Evolutionary conservation across 2,888 invertebrate genomes (phyloP), one percentile per base, ranked within the genome.

Genomic region (Brachypalpus laphriformis): DNA sequence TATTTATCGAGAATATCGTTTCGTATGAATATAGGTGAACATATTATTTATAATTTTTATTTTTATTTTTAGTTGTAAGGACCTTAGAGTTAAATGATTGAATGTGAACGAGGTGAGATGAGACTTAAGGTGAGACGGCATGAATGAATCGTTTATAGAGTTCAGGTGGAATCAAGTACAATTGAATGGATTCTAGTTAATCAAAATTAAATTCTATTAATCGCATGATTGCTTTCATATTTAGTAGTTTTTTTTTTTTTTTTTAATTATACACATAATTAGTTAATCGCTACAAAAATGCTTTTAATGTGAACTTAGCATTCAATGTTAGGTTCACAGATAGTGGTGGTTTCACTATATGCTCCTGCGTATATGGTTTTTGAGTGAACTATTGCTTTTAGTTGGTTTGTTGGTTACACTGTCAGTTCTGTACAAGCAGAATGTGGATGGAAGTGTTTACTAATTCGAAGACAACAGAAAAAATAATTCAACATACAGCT

Each of bases 81-180:
- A 2, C 18, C 37, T 75, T 28, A 63, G n/a, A 28, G 25, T 61
- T 47, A 74, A 54, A 61, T 75, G 75, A 70, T 77, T 71, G 66
- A 56, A 28, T 68, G 34, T 57, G 54, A 66, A 74, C 74, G 72
- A 78, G 65, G 72, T 77, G 68, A 40, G 40, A 74, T 72, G 37
- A 72, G 68, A 28, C 31, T 49, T 66, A 47, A 45, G 56, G 68
- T 82, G 72, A 54, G 72, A 42, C 45, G 57, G 59, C 18, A 42
- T 63, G 57, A 22, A 31, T 63, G 56, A 63, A 37, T 37, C 28
- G 7, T 75, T 61, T 37, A 20, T 51, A 56, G 14, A 25, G 7
- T 54, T 71, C 49, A 77, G 82, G 82, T 77, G 77, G 59, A 82
- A 59, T 82, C 56, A 63, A 65, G 42, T 82, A 51, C 51, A 49